Evolutionary conservation across 1,140 invertebrate species (phyloP), one percentile per base, ranked within the genome.

Genomic region (Campodea augens): DNA sequence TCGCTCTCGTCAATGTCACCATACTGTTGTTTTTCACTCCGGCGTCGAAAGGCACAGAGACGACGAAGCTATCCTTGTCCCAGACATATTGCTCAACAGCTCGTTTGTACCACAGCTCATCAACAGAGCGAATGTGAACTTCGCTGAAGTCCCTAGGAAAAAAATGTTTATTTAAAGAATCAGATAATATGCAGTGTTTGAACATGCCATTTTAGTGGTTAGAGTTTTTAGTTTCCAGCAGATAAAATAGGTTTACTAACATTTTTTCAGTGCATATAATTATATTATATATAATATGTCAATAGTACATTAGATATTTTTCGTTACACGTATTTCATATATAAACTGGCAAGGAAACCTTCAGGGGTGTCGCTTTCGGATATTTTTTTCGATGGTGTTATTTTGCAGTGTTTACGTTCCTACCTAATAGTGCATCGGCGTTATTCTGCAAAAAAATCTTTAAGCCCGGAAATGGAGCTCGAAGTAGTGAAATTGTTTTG

Each of bases 21-120:
- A 87, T 54, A 19, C 80, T 78, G 51, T 75, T 71, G 21, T 72
- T 72, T 42, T 65, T 65, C 19, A 68, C 64, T 42, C 73, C 74
- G 51, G 78, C 80, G 56, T 83, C 74, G 54, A 83, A 89, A 3
- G 88, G 85, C 5, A 93, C 84, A 45, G 86, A 89, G 60, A 83
- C 92, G 0, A 91, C 85, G 59, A 91, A 92, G 54, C 84, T 87
- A 50, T 88, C 82, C 0, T 79, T 77, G 55, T 89, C 82, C 38
- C 87, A 71, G 0, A 72, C 61, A 51, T 89, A 81, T 55, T 90
- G 85, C 60, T 93, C 88, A 1, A 95, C 84, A 1, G 91, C 88
- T 46, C 89, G 69, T 58, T 82, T 81, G 59, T 93, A 95, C 84
- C 88, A 95, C 3, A 82, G 70, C 32, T 86, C 81, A 56, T 95